phyloP scores from a whole-genome alignment of 1,140 invertebrate species.

The Caerostris darwini region DNA sequence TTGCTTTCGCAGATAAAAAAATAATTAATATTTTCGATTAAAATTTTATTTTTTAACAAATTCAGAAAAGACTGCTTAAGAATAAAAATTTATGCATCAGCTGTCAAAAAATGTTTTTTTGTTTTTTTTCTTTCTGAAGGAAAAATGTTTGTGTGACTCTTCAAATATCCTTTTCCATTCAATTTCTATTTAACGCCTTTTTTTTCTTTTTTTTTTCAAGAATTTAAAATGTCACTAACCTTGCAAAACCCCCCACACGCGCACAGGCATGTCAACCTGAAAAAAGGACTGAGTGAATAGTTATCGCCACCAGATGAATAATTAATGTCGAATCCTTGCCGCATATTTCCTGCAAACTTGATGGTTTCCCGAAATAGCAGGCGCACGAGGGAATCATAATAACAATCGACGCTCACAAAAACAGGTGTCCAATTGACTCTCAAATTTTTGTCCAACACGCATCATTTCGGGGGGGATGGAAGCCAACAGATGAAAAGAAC shows the following conservation, averaged over 20 bases:
- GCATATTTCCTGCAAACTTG: not conserved
- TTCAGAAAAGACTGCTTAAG: not conserved
- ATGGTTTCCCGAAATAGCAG: not conserved
- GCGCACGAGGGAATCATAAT: not conserved
- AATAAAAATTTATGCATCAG: not conserved
- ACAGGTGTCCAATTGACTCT: constrained; percentile 50
- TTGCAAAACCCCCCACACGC: not conserved
- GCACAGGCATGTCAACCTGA: not conserved
- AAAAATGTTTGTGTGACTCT: too few species aligned
- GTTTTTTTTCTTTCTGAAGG: too few species aligned
- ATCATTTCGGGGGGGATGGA: constrained; percentile 5
- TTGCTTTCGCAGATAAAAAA: too few species aligned
- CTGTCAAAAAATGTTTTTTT: too few species aligned
- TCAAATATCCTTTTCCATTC: not conserved
- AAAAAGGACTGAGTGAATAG: constrained; percentile 17
- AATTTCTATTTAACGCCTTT: not conserved
- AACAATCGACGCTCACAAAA: not conserved
- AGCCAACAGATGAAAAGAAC: constrained; percentile 7
- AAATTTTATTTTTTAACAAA: too few species aligned
- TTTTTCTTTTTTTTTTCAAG: not conserved
- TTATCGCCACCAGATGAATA: constrained; percentile 37
- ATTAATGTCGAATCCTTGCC: constrained; percentile 35
- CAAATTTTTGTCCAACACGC: constrained; percentile 43
- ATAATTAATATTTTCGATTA: too few species aligned
- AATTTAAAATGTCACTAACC: constrained; percentile 23